phyloP scores from a whole-genome alignment of 2,797 vertebrate genomes.

The Gambusia yucatana region DNA sequence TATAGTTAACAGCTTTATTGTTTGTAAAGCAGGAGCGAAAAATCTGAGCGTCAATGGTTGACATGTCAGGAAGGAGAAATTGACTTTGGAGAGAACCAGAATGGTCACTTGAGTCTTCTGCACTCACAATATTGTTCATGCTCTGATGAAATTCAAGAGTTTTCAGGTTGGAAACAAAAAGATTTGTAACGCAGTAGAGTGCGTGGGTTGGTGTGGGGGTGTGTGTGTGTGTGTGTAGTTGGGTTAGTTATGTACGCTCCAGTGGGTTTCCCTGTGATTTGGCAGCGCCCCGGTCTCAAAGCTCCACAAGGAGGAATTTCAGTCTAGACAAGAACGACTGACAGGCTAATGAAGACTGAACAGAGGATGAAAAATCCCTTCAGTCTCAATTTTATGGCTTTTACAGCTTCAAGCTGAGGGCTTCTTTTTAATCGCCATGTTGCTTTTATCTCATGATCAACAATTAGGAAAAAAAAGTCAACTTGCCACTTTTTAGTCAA shows the following conservation, averaged over 20 bases:
- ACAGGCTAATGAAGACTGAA: conserved; percentile 52
- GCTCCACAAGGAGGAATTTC: conserved; percentile 38
- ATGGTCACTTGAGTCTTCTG: conserved; percentile 37
- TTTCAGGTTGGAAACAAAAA: conserved; percentile 46
- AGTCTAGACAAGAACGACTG: conserved; percentile 36
- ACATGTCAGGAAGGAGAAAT: conserved; percentile 27
- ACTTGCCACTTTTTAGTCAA: not conserved
- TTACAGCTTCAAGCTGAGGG: conserved; percentile 39
- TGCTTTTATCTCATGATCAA: conserved; percentile 46
- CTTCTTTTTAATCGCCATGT: conserved; percentile 36
- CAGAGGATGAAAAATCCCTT: conserved; percentile 52
- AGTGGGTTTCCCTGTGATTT: conserved; percentile 35
- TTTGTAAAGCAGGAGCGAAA: not conserved
- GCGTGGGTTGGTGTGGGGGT: not conserved
- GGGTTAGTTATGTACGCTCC: conserved; percentile 36
- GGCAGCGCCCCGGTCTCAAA: conserved; percentile 30
- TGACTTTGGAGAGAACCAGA: conserved; percentile 36
- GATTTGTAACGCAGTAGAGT: conserved; percentile 26
- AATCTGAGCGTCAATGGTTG: conserved; percentile 18
- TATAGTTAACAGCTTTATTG: not conserved
- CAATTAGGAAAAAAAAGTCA: conserved; percentile 1
- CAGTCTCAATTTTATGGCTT: conserved; percentile 31
- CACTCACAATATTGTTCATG: conserved; percentile 30
- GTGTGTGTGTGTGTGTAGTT: not conserved
- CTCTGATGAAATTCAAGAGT: conserved; percentile 44